Evolutionary conservation across 2,113 vertebrate species (phyloP), one percentile per base, ranked within the genome.

Genomic region (Sinocyclocheilus grahami): DNA sequence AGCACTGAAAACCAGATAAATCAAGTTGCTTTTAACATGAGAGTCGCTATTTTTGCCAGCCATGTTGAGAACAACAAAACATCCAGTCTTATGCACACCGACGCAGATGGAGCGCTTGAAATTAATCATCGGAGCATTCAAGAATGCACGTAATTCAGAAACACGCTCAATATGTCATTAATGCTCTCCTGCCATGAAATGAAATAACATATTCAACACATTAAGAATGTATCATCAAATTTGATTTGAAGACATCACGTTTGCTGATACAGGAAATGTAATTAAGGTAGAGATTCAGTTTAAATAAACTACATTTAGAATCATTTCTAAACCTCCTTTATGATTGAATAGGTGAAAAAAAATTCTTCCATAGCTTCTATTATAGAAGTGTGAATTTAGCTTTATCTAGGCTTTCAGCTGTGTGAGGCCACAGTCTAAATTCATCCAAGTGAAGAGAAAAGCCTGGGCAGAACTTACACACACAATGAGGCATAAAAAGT

Each of bases 91-190:
- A 39, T 80, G 55, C 78, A n/a, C 53, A 24, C 77, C 53, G 22
- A 60, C 30, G 13, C 39, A 48, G 62, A 82, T 48, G 14, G 39
- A 82, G 79, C 0, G n/a, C 60, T 65, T 14, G 0, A 30, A 63
- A 81, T 81, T 81, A 67, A 65, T 81, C 60, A 65, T 65, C 60
- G 4, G 39, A 65, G 62, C 60, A 81, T 81, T 81, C 39, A 81
- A 18, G 18, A n/a, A 65, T 65, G 14, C 60, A 48, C 39, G 8
- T 80, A 80, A 24, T 65, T 81, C 79, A 48, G 79, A 27, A 65
- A 24, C 42, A 10, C 18, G 39, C 79, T 81, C 39, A 48, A 48
- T 67, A 30, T 65, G n/a, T 20, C 79, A 67, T 81, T 48, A 48
- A 65, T 24, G 39, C 46, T n/a, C 39, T 53, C 42, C 63, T 53